Evolutionary conservation across 2,797 vertebrate species (phyloP), one percentile per base, ranked within the genome.

Genomic region (Psittacula derbiana): DNA sequence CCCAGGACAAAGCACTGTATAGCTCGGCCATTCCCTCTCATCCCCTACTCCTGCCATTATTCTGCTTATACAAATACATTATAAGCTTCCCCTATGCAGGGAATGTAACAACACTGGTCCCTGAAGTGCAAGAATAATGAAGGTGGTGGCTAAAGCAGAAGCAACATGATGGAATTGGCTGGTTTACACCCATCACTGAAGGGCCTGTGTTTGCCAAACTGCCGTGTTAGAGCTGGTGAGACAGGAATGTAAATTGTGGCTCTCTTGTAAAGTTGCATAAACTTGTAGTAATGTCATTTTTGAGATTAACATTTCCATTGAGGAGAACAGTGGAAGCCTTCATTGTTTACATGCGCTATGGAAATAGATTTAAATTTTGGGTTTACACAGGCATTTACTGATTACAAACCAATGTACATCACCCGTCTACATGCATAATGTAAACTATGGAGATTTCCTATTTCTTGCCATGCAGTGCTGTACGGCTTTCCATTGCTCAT

Each of bases 291-390:
- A 89, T 95, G 92, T 92, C 89, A 81, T 67, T 87, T 92, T 91
- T 57, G 33, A 79, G 88, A 92, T 86, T 80, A 91, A 88, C 86
- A 46, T 94, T 95, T 95, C 92, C 97, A 88, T 53, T 28, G 88
- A 88, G 53, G 80, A 62, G 73, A 95, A 67, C 88, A 72, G 60
- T 57, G 23, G 87, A 94, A 94, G 73, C 33, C 88, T 86, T 90
- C 79, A 47, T 80, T 96, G 96, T 96, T 96, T 95, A 86, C 87
- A 86, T 50, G 95, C 55, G 10, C 88, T 93, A 71, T 93, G 95
- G 96, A 94, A 96, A 96, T 93, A 94, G 91, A 92, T 95, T 96
- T 88, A 88, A 85, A 85, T 90, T 93, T 91, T 73, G 72, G 90
- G 90, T 90, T 95, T 94, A n/a, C 86, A 87, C 90, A 80, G 7